Percentiles rank a stretch among this genome's conserved stretches.
These are phyloP conservation scores for Hystrix brachyura DNA, from an alignment of 2,113 vertebrate species.

Conservation along the genomic window DNA sequence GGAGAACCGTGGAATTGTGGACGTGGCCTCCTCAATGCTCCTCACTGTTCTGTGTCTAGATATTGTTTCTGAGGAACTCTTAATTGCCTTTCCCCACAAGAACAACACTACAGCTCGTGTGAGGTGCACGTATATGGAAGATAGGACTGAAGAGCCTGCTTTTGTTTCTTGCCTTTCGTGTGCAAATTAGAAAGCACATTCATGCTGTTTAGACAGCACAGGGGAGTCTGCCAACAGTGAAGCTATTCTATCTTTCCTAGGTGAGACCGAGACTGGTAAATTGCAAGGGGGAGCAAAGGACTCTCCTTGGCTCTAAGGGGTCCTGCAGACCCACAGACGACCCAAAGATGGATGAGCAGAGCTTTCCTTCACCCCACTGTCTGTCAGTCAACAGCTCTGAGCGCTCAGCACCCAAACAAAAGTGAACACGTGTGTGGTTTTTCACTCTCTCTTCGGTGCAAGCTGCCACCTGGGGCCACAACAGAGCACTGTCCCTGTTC, in stretches of 20 bases:
- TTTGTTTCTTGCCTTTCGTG: not conserved
- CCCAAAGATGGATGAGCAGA: conserved; percentile 34
- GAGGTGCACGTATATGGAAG: conserved; percentile 55
- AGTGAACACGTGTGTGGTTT: conserved; percentile 39
- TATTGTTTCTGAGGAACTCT: conserved; percentile 83
- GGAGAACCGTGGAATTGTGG: conserved; percentile 86
- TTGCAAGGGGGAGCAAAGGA: conserved; percentile 53
- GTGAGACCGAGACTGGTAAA: conserved; percentile 22
- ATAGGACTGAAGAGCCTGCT: not conserved
- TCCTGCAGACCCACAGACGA: conserved; percentile 28
- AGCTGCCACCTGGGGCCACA: not conserved
- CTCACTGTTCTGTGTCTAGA: conserved; percentile 86
- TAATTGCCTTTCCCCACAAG: conserved; percentile 67
- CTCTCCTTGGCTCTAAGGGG: not conserved
- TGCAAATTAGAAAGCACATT: conserved; percentile 72
- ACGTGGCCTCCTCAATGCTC: conserved; percentile 82
- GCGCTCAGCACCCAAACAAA: conserved; percentile 33
- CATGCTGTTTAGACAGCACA: conserved; percentile 50
- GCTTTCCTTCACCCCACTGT: conserved; percentile 17
- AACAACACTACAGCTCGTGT: conserved; percentile 24
- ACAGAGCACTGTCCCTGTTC: not conserved
- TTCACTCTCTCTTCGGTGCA: not conserved
- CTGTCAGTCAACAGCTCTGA: conserved; percentile 52
- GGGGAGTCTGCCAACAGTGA: conserved; percentile 37
- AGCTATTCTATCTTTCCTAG: not conserved